Conservation (phyloP, 2,797 vertebrate genomes). For the Ctenochaetus hawaiiensis region DNA sequence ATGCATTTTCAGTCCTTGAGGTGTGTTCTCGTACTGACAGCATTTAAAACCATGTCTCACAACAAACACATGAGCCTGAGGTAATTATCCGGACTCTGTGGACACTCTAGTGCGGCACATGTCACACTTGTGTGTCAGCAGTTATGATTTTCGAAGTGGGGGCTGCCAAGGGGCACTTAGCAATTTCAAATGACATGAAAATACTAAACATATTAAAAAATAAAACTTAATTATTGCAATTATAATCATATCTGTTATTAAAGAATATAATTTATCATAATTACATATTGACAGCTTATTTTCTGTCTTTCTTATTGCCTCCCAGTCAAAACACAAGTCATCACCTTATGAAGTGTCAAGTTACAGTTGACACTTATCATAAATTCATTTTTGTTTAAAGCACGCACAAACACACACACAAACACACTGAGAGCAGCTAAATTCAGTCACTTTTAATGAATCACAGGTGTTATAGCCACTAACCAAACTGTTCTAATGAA, state of each 20-base stretch:
- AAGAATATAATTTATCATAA: no score
- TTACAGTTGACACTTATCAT: not conserved
- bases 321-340: no score
- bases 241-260: no score
- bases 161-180: no score
- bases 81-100: slow-evolving; percentile 40
- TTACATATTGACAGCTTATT: no score
- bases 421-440: not conserved
- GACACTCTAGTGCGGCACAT: not conserved
- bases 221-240: no score
- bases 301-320: no score
- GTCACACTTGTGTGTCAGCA: slow-evolving; percentile 1
- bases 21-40: not conserved
- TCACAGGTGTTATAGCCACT: not conserved
- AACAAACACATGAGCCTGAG: slow-evolving; percentile 27
- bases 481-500: not conserved
- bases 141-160: not conserved
- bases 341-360: no score
- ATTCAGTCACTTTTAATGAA: not conserved
- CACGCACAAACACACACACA: not conserved
- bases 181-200: no score
- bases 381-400: not conserved
- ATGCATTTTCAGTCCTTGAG: not conserved
- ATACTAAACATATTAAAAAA: no score
- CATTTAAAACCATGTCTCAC: slow-evolving; percentile 31